Conservation (phyloP, 2,888 invertebrate genomes). For the Atherix ibis region DNA sequence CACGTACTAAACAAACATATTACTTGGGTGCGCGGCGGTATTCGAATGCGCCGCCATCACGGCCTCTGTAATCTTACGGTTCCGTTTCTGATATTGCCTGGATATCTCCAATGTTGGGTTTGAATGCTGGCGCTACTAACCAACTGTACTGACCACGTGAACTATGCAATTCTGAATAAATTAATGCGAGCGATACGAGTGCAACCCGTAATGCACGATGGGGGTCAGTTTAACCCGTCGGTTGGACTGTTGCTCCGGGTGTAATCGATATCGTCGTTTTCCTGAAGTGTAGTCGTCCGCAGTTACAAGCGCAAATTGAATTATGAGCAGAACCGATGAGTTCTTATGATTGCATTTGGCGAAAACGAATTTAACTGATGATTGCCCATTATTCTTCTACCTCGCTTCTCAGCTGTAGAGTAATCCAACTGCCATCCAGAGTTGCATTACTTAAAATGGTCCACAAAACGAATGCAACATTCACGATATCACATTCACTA, state of each 20-base stretch:
- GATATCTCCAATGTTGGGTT: not conserved
- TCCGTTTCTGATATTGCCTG: not conserved
- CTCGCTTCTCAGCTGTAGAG: no score
- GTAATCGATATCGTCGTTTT: slow-evolving; percentile 9
- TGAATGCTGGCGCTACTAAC: no score
- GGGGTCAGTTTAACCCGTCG: slow-evolving; percentile 4
- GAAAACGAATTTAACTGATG: not conserved
- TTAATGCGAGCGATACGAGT: slow-evolving; percentile 11
- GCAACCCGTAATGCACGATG: slow-evolving; percentile 1
- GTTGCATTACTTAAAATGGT: no score
- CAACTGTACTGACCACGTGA: no score
- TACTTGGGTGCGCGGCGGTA: slow-evolving; percentile 8
- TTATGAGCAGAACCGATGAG: slow-evolving; percentile 9
- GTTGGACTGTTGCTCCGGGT: not conserved
- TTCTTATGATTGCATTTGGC: slow-evolving; percentile 7
- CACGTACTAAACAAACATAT: slow-evolving; percentile 14
- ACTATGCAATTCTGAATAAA: slow-evolving; percentile 10
- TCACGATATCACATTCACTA: no score
- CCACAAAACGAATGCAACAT: no score
- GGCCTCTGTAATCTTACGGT: not conserved
- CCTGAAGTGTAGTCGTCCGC: slow-evolving; percentile 7
- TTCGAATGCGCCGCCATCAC: not conserved
- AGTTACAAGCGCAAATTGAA: slow-evolving; percentile 11
- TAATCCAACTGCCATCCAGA: no score
- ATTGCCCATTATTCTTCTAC: no score